Conservation (phyloP, 2,797 vertebrate genomes). For the Caiman crocodilus region DNA sequence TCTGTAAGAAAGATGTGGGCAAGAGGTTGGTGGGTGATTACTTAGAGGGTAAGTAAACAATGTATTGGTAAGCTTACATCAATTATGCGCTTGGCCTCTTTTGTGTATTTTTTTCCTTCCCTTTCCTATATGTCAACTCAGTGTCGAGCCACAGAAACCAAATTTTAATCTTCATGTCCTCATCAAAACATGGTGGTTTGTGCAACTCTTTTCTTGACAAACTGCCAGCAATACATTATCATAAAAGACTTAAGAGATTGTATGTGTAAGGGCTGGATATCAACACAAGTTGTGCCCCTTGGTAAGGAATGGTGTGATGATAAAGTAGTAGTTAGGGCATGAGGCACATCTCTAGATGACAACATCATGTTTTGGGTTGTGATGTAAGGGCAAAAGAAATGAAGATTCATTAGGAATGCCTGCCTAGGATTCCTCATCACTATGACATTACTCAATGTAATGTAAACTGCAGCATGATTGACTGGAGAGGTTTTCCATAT, state of each 20-base stretch:
- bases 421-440: slow-evolving; percentile 40
- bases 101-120: neutral
- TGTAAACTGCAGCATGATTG: slow-evolving; percentile 28
- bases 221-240: slow-evolving; percentile 53
- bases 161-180: slow-evolving; percentile 38
- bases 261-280: slow-evolving; percentile 37
- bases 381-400: slow-evolving; percentile 56
- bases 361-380: slow-evolving; percentile 48
- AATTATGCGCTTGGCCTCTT: neutral
- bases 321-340: slow-evolving; percentile 58
- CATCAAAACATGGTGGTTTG: slow-evolving; percentile 57
- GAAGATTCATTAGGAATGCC: slow-evolving; percentile 48
- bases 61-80: slow-evolving; percentile 49
- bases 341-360: slow-evolving; percentile 61
- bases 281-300: slow-evolving; percentile 34
- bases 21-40: slow-evolving; percentile 6
- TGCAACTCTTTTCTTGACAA: slow-evolving; percentile 55
- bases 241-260: slow-evolving; percentile 32
- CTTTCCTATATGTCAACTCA: slow-evolving; percentile 21
- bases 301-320: slow-evolving; percentile 22
- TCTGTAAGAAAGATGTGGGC: slow-evolving; percentile 40
- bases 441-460: slow-evolving; percentile 43
- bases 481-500: slow-evolving; percentile 21
- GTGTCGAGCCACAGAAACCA: slow-evolving; percentile 54
- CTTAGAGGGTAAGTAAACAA: slow-evolving; percentile 48